phyloP scores from a whole-genome alignment of 2,888 invertebrate species.

The Cheilosia pagana region DNA sequence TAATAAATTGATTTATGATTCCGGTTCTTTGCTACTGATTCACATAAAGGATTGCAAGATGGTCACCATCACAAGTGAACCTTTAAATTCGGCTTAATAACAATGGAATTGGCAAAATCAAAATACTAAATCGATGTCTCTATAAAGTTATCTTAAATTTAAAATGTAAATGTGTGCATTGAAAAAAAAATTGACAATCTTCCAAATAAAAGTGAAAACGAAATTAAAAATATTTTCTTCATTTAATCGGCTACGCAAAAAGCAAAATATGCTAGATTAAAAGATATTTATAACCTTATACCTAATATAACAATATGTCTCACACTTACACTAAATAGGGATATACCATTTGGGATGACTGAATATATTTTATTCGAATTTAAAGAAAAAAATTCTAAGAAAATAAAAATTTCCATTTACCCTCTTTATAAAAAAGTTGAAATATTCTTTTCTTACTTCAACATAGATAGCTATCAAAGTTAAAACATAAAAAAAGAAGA shows the following conservation, averaged over 20 bases:
- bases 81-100: no score
- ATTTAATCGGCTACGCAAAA: neutral
- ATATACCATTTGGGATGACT: constrained; percentile 60
- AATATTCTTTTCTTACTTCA: constrained; percentile 41
- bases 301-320: neutral
- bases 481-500: constrained; percentile 30
- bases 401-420: constrained; percentile 7
- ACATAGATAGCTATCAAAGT: constrained; percentile 51
- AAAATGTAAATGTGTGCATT: constrained; percentile 12
- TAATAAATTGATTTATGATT: no score
- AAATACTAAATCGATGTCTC: no score
- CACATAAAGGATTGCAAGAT: no score
- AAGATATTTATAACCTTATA: neutral
- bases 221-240: constrained; percentile 1
- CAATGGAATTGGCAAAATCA: no score
- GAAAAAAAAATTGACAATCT: constrained; percentile 55
- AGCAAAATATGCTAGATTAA: neutral
- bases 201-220: constrained; percentile 1
- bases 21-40: no score
- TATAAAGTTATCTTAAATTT: neutral
- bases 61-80: no score
- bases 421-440: constrained; percentile 22
- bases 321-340: constrained; percentile 19
- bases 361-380: constrained; percentile 61
- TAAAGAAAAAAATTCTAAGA: constrained; percentile 21